Conservation (phyloP, 1,140 invertebrate genomes). For the Saccostrea cuccullata region DNA sequence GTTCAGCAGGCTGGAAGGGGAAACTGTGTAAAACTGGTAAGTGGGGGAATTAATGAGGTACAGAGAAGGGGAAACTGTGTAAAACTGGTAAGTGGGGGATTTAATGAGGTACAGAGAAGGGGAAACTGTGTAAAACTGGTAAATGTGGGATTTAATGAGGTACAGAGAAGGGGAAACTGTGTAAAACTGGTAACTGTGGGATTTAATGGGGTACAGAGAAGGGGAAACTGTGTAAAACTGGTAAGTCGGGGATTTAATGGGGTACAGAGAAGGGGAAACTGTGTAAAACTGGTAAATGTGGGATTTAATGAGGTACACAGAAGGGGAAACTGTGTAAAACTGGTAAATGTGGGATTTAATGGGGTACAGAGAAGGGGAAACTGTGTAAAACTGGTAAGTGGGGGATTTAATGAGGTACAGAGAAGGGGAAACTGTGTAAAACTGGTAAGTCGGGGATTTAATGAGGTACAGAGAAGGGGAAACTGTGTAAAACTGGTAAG, state of each 20-base stretch:
- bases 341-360: too few relatives aligned
- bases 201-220: neutral
- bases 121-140: conserved; percentile 61
- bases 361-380: too few relatives aligned
- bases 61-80: too few relatives aligned
- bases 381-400: too few relatives aligned
- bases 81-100: conserved; percentile 49
- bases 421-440: too few relatives aligned
- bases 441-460: conserved; percentile 56
- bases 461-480: too few relatives aligned
- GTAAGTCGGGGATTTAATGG: too few relatives aligned
- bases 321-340: too few relatives aligned
- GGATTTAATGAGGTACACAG: too few relatives aligned
- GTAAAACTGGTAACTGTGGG: conserved; percentile 49
- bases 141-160: conserved; percentile 27
- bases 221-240: conserved; percentile 58
- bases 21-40: conserved; percentile 60
- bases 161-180: neutral
- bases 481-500: too few relatives aligned
- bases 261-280: too few relatives aligned
- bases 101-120: conserved; percentile 37
- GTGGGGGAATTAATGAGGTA: conserved; percentile 4
- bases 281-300: too few relatives aligned
- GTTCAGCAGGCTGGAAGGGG: conserved; percentile 62
- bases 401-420: neutral